Conservation (phyloP, 2,888 invertebrate genomes). For the Tubulanus polymorphus region DNA sequence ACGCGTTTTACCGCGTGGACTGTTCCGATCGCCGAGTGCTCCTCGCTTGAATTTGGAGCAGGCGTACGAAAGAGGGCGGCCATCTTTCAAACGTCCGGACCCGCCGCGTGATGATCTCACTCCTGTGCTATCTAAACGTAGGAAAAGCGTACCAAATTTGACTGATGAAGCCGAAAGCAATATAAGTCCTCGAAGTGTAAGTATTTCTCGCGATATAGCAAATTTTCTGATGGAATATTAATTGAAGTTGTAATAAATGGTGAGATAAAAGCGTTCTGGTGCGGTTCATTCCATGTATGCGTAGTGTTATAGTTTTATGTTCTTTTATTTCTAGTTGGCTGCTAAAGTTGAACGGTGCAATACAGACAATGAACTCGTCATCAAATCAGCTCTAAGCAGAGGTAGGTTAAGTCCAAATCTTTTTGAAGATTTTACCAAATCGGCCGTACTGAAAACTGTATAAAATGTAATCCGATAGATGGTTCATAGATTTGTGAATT, state of each 20-base stretch:
- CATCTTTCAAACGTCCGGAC: slow-evolving; percentile 66
- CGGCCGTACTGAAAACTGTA: too few species aligned
- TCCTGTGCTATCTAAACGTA: slow-evolving; percentile 55
- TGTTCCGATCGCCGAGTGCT: slow-evolving; percentile 16
- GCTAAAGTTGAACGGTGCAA: slow-evolving; percentile 1
- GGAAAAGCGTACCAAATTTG: slow-evolving; percentile 43
- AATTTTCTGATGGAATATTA: too few species aligned
- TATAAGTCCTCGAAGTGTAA: too few species aligned
- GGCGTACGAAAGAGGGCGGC: slow-evolving; percentile 11
- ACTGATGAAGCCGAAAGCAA: slow-evolving; percentile 5
- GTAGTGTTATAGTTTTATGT: too few species aligned
- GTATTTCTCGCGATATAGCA: too few species aligned
- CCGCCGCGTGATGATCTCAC: slow-evolving; percentile 59
- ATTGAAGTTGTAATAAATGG: too few species aligned
- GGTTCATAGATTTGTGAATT: too few species aligned
- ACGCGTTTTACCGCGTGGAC: not conserved
- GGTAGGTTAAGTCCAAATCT: slow-evolving; percentile 17
- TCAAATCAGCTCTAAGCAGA: slow-evolving; percentile 41
- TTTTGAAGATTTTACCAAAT: slow-evolving; percentile 5
- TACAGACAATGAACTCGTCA: slow-evolving; percentile 17
- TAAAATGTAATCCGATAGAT: too few species aligned
- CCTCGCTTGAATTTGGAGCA: slow-evolving; percentile 14
- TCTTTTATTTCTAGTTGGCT: slow-evolving; percentile 3
- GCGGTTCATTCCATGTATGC: too few species aligned
- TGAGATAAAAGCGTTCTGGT: too few species aligned